phyloP scores from a whole-genome alignment of 2,797 vertebrate genomes.

The Pantherophis vulpinus region DNA sequence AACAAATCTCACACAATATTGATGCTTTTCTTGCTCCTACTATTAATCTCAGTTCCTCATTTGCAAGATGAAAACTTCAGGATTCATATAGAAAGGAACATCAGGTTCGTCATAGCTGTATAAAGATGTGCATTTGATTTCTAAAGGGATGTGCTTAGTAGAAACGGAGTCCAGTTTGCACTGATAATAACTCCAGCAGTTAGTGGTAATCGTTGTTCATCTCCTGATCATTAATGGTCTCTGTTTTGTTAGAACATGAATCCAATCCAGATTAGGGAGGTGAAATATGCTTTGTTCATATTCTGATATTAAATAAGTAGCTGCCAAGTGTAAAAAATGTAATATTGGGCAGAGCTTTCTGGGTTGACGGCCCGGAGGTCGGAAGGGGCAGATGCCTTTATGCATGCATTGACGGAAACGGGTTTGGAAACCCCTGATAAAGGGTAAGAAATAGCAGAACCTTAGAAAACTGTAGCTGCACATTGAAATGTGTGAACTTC shows the following conservation, averaged over 20 bases:
- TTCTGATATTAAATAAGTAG: not conserved
- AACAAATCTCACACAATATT: not conserved
- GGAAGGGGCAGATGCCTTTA: too few relatives aligned
- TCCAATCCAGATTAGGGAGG: not conserved
- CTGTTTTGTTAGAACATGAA: not conserved
- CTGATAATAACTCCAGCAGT: not conserved
- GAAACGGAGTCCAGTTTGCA: too few relatives aligned
- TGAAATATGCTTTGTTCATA: not conserved
- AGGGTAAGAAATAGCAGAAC: not conserved
- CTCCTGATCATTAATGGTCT: not conserved
- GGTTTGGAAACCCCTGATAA: not conserved
- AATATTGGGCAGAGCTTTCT: not conserved
- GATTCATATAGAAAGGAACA: not conserved
- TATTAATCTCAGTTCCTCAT: not conserved
- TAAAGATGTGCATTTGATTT: not conserved
- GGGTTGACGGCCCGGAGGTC: too few relatives aligned
- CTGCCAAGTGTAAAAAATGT: not conserved
- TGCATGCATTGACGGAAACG: too few relatives aligned
- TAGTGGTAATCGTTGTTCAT: not conserved
- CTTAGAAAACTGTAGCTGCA: not conserved
- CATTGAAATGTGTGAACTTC: not conserved
- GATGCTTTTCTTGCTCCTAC: not conserved
- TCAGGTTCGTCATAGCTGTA: too few relatives aligned
- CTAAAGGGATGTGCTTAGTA: not conserved
- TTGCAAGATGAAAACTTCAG: not conserved